phyloP scores from a whole-genome alignment of 2,797 vertebrate genomes.

The Pristis pectinata region DNA sequence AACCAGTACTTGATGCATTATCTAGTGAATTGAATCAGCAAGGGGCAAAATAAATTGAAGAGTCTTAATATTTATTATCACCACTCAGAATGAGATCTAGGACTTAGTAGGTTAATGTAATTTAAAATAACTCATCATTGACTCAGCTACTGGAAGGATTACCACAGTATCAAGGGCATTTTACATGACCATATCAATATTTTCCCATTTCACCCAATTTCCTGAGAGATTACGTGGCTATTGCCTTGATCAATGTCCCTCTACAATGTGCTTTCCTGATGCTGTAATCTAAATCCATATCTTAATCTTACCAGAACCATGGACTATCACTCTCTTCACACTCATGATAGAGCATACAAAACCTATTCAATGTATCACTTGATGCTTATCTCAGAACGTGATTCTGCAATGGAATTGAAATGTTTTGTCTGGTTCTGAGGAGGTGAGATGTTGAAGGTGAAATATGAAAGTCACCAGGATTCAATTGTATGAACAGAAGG shows the following conservation, averaged over 20 bases:
- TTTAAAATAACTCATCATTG: not conserved
- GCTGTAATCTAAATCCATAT: constrained; percentile 35
- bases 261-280: constrained; percentile 8
- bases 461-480: constrained; percentile 34
- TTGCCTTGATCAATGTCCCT: constrained; percentile 32
- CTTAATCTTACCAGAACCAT: constrained; percentile 28
- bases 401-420: constrained; percentile 31
- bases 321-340: constrained; percentile 15
- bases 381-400: constrained; percentile 30
- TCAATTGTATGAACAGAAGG: not conserved
- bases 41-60: no score
- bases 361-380: constrained; percentile 21
- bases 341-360: constrained; percentile 24
- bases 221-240: constrained; percentile 1
- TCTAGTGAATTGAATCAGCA: not conserved
- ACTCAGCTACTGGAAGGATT: not conserved
- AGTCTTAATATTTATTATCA: no score
- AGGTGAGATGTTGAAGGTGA: constrained; percentile 33
- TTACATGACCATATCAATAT: constrained; percentile 23
- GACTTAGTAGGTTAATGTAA: constrained; percentile 27
- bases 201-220: constrained; percentile 29
- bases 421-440: not conserved
- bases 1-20: not conserved
- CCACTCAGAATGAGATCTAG: not conserved
- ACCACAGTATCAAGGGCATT: constrained; percentile 12